These are phyloP conservation scores for Lucinisca nassula DNA, from an alignment of 2,888 invertebrate species.

Conservation along the genomic window DNA sequence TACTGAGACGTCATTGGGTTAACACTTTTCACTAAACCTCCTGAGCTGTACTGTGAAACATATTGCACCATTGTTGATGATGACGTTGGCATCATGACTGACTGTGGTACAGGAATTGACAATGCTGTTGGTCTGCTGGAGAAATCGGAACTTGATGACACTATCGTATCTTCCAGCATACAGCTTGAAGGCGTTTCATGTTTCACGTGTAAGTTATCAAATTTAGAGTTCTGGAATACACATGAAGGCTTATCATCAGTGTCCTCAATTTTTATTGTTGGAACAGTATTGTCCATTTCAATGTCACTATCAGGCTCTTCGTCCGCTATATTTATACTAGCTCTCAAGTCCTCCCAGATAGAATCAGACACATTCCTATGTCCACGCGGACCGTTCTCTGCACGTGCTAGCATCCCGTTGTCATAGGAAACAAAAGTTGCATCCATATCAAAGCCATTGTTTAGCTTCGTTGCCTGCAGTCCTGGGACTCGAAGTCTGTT, in stretches of 20 bases:
- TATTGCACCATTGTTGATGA: constrained; percentile 68
- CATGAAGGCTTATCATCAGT: constrained; percentile 80
- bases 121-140: constrained; percentile 67
- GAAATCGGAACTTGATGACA: constrained; percentile 43
- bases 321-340: constrained; percentile 77
- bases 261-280: constrained; percentile 79
- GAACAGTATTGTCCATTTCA: constrained; percentile 62
- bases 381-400: constrained; percentile 40
- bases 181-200: constrained; percentile 71
- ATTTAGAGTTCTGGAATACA: constrained; percentile 74
- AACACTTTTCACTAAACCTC: constrained; percentile 65
- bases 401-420: constrained; percentile 40
- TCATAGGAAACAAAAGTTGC: constrained; percentile 69
- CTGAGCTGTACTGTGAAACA: constrained; percentile 68
- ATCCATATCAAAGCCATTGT: constrained; percentile 73
- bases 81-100: constrained; percentile 54
- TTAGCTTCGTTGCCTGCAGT: constrained; percentile 54
- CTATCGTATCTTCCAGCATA: constrained; percentile 54
- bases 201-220: constrained; percentile 72
- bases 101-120: constrained; percentile 75
- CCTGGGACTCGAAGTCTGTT: constrained; percentile 25
- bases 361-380: constrained; percentile 71
- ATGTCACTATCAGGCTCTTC: constrained; percentile 53
- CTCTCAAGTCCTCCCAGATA: constrained; percentile 84
- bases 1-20: constrained; percentile 50